Percentiles rank a stretch among this genome's conserved stretches.
Conservation (phyloP, 2,888 invertebrate genomes). For the Pocota personata region DNA sequence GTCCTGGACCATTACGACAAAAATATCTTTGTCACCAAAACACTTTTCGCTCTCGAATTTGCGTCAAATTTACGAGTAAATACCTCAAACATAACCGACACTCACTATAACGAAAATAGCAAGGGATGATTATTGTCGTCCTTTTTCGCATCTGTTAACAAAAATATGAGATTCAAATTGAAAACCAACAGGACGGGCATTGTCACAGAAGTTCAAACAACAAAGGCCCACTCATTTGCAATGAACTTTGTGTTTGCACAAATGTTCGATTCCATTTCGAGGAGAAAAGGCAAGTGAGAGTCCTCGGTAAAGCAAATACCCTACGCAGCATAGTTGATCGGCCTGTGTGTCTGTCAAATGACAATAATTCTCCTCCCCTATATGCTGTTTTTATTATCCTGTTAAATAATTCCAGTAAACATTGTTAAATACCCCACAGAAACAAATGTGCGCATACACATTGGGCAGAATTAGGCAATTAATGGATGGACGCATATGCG, state of each 20-base stretch:
- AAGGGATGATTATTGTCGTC: slow-evolving; percentile 15
- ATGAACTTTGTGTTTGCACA: slow-evolving; percentile 59
- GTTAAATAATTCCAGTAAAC: slow-evolving; percentile 65
- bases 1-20: too few relatives aligned
- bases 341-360: slow-evolving; percentile 14
- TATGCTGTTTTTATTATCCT: slow-evolving; percentile 58
- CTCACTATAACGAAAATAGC: background rate
- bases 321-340: background rate
- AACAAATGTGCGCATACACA: slow-evolving; percentile 26
- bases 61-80: too few relatives aligned
- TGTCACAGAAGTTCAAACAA: slow-evolving; percentile 52
- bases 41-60: too few relatives aligned
- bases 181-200: slow-evolving; percentile 4
- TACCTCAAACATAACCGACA: slow-evolving; percentile 23
- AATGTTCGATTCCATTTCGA: slow-evolving; percentile 59
- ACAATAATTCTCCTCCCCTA: slow-evolving; percentile 5
- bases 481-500: slow-evolving; percentile 48
- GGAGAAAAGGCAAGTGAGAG: background rate
- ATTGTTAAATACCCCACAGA: slow-evolving; percentile 62
- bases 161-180: slow-evolving; percentile 42
- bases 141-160: slow-evolving; percentile 58
- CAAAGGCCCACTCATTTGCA: slow-evolving; percentile 68
- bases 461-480: slow-evolving; percentile 46
- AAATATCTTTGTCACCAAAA: too few relatives aligned
- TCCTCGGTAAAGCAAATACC: slow-evolving; percentile 12